These are phyloP conservation scores for Bombyx mori DNA, from an alignment of 1,140 invertebrate genomes.

Conservation along the genomic window DNA sequence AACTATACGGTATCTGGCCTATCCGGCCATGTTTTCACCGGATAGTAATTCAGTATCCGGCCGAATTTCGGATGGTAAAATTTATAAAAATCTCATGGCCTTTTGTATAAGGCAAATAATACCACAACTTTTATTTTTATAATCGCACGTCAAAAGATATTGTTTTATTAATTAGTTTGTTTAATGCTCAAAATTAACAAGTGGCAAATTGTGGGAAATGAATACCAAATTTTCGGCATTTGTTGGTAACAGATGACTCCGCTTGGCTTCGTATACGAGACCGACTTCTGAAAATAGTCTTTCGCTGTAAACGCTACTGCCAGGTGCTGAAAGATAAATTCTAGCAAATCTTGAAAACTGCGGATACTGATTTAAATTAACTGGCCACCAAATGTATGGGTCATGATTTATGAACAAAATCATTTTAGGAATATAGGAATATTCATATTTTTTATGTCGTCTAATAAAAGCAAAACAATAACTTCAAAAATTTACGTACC, in stretches of 20 bases:
- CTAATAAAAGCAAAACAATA: too few relatives aligned
- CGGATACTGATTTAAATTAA: slow-evolving; percentile 21
- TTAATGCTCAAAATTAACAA: not conserved
- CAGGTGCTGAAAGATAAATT: not conserved
- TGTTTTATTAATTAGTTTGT: too few relatives aligned
- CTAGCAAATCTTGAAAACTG: slow-evolving; percentile 6
- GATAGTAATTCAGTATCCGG: too few relatives aligned
- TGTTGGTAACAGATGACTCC: slow-evolving; percentile 5
- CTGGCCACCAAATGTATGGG: slow-evolving; percentile 25
- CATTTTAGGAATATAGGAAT: not conserved
- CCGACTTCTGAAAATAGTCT: too few relatives aligned
- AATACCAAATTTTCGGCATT: slow-evolving; percentile 5
- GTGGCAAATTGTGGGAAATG: slow-evolving; percentile 4
- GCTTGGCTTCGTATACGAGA: slow-evolving; percentile 7
- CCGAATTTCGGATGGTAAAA: too few relatives aligned
- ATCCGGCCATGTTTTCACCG: not conserved
- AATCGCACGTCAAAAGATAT: too few relatives aligned
- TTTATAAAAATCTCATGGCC: too few relatives aligned
- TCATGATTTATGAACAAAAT: slow-evolving; percentile 8
- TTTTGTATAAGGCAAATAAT: not conserved
- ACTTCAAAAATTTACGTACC: too few relatives aligned
- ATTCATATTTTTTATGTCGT: not conserved
- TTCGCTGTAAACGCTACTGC: slow-evolving; percentile 3
- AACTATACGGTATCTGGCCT: not conserved
- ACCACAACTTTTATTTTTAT: not conserved